Evolutionary conservation across 2,113 vertebrate species (phyloP).

Genomic region (Callipepla squamata): DNA sequence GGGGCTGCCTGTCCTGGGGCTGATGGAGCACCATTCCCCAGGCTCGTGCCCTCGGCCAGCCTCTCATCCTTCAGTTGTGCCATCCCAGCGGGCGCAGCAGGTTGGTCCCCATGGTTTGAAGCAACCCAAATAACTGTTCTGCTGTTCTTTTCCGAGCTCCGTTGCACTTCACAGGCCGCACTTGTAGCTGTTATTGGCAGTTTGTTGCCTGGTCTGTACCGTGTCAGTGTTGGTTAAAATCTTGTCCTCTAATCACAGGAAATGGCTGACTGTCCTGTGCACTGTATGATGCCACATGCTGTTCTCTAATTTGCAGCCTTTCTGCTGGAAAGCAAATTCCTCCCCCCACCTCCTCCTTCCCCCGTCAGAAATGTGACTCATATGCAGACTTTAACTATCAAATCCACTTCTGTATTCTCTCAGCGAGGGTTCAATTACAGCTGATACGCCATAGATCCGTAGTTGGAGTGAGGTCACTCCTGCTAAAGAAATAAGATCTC

Average conservation of each 20-base stretch:
- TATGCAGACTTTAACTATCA: conserved; percentile 65
- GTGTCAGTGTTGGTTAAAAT: conserved; percentile 44
- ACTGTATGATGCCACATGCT: conserved; percentile 23
- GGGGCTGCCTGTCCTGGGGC: fast-evolving
- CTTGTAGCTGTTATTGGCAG: conserved; percentile 11
- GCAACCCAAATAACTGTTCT: not conserved
- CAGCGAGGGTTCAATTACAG: conserved; percentile 63
- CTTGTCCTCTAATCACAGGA: not conserved
- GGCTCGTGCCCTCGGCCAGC: not conserved
- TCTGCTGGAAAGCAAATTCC: conserved; percentile 58
- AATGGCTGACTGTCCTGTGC: conserved; percentile 30
- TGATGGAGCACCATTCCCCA: not conserved
- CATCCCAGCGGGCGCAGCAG: not conserved
- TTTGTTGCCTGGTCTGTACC: conserved; percentile 4
- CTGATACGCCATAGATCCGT: conserved; percentile 46
- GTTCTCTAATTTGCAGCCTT: conserved; percentile 46
- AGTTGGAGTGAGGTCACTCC: conserved; percentile 66
- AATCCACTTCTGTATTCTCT: conserved; percentile 63
- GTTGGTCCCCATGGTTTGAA: not conserved
- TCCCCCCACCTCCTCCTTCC: not conserved
- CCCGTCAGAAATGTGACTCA: conserved; percentile 57
- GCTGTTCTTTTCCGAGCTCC: conserved; percentile 8
- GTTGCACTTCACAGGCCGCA: not conserved
- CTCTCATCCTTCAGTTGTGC: not conserved
- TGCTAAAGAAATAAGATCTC: conserved; percentile 60